Conservation (phyloP, 2,113 vertebrate genomes). For the Toxotes jaculatrix region DNA sequence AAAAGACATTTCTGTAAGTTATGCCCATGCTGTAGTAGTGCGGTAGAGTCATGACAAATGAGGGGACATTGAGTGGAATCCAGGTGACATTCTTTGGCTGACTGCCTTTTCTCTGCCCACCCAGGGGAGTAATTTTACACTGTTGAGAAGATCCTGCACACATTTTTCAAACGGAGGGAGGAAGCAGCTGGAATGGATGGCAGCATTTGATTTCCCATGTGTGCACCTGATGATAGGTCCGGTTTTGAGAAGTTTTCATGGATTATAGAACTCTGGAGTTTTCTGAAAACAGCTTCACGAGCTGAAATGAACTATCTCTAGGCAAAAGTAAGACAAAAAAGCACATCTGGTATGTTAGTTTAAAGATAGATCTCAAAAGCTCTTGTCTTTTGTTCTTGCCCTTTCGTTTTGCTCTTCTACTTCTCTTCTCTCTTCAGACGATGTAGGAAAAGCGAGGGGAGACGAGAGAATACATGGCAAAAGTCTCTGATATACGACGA, state of each 20-base stretch:
- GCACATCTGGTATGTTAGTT: slow-evolving; percentile 40
- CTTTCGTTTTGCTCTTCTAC: slow-evolving; percentile 39
- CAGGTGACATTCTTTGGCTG: slow-evolving; percentile 76
- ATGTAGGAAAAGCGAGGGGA: slow-evolving; percentile 31
- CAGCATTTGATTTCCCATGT: slow-evolving; percentile 77
- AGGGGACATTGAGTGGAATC: slow-evolving; percentile 69
- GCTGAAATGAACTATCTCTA: slow-evolving; percentile 45
- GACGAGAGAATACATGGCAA: slow-evolving; percentile 25
- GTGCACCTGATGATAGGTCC: slow-evolving; percentile 65
- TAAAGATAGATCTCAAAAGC: slow-evolving; percentile 46
- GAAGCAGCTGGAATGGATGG: slow-evolving; percentile 67
- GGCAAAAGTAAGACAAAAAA: slow-evolving; percentile 39
- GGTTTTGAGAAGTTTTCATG: slow-evolving; percentile 64
- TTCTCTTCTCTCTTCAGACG: slow-evolving; percentile 23
- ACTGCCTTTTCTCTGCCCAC: slow-evolving; percentile 74
- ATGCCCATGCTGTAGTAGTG: slow-evolving; percentile 27
- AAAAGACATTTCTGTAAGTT: slow-evolving; percentile 47
- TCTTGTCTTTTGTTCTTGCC: slow-evolving; percentile 47
- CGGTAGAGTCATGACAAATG: slow-evolving; percentile 72
- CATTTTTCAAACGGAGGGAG: slow-evolving; percentile 72
- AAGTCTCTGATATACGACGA: slow-evolving; percentile 24
- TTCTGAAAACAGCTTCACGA: slow-evolving; percentile 47
- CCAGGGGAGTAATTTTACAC: slow-evolving; percentile 79
- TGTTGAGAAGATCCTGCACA: slow-evolving; percentile 65
- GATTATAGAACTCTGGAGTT: slow-evolving; percentile 58